Evolutionary conservation across 1,140 invertebrate species (phyloP).

Genomic region (Trichonephila clavipes): DNA sequence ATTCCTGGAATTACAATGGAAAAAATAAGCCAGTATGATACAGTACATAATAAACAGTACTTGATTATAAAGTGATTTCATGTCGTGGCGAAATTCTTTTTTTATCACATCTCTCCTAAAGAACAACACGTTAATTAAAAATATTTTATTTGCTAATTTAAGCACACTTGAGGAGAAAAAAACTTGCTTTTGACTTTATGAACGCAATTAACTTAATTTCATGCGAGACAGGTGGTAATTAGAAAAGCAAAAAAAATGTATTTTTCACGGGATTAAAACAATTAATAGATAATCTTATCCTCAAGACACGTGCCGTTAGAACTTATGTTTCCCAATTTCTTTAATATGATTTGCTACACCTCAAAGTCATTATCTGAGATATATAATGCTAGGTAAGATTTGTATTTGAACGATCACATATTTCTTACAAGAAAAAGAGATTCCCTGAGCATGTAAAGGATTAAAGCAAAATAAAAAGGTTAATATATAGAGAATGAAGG

Average conservation of each 20-base stretch:
- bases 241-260: neutral
- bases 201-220: constrained; percentile 24
- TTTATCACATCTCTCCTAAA: neutral
- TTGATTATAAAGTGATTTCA: neutral
- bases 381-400: too few relatives aligned
- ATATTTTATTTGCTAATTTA: constrained; percentile 16
- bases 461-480: too few relatives aligned
- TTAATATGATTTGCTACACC: too few relatives aligned
- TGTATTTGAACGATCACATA: too few relatives aligned
- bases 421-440: too few relatives aligned
- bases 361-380: too few relatives aligned
- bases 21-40: neutral
- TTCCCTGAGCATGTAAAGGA: too few relatives aligned
- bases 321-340: too few relatives aligned
- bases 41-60: neutral
- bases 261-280: too few relatives aligned
- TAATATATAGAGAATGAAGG: too few relatives aligned
- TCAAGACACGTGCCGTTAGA: too few relatives aligned
- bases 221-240: neutral
- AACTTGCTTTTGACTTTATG: neutral
- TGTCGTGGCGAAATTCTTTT: neutral
- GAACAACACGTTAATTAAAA: neutral
- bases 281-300: too few relatives aligned
- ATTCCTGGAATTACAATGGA: neutral
- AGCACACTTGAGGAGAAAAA: neutral